Evolutionary conservation across 2,113 vertebrate genomes (phyloP), one percentile per base, ranked within the genome.

Genomic region (Climacteris rufus): DNA sequence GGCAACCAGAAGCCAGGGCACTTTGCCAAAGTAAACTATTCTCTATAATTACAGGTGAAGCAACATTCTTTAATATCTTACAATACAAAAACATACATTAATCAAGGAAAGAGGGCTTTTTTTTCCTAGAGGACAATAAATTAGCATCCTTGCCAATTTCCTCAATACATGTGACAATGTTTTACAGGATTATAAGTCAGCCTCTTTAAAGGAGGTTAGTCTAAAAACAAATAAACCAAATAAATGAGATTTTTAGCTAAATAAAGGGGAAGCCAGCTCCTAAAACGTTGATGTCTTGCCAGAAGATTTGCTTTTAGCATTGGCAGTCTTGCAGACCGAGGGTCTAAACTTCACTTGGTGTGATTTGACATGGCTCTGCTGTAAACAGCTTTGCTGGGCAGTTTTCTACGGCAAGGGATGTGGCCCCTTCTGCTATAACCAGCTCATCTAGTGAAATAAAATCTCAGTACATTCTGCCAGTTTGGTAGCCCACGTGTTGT

Each of bases 21-120:
- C 68, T 83, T 96, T 76, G 97, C 97, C 97, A 97, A 82, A 96
- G 90, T 90, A 97, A 97, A 91, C 95, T 94, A 85, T 95, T 95
- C 92, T 83, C 87, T 97, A 74, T 96, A 97, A 97, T 97, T 97
- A 95, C 96, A 97, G 96, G 96, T 96, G 97, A 97, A 97, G 92
- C 92, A 90, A 90, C 90, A 94, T 96, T 96, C 96, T 95, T 97
- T 96, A 97, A 97, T 97, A 96, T 96, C 92, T 96, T 89, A 93
- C 94, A 93, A 91, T 97, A 94, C 96, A 96, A 96, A 97, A 97
- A 96, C 94, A 94, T 96, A 92, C 93, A 97, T 97, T 96, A 96
- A 97, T 97, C 96, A 97, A 94, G 90, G 94, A 95, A 96, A 95
- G 84, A 93, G 92, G 49, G 68, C 37, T 77, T 90, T 94, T 86